A percentile compares a stretch with the other conserved stretches of the same genome.
Evolutionary conservation across 2,888 invertebrate genomes (phyloP).

Genomic region (Andrena trimmerana): DNA sequence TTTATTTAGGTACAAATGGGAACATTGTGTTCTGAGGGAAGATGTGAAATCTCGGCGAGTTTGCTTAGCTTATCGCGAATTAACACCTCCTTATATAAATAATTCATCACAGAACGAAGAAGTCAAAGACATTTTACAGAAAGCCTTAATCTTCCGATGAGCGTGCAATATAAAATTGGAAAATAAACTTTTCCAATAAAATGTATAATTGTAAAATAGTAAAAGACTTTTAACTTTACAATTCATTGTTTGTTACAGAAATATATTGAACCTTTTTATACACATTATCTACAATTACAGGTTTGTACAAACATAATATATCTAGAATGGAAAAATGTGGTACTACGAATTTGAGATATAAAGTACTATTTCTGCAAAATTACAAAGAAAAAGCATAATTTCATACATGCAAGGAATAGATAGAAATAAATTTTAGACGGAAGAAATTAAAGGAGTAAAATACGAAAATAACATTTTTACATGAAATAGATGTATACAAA

Average conservation of each 20-base stretch:
- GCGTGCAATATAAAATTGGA: constrained; percentile 4
- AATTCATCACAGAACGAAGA: constrained; percentile 87
- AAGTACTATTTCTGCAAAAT: neutral
- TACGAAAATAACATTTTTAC: neutral
- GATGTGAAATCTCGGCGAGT: constrained; percentile 93
- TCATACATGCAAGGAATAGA: neutral
- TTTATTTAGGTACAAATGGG: constrained; percentile 91
- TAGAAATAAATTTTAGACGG: neutral
- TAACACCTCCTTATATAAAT: constrained; percentile 92
- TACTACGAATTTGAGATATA: neutral
- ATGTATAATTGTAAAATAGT: constrained; percentile 20
- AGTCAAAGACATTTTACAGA: constrained; percentile 87
- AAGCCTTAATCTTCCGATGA: constrained; percentile 87
- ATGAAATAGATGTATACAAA: neutral
- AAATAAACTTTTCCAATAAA: constrained; percentile 27
- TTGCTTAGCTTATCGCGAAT: constrained; percentile 98
- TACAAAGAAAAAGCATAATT: neutral
- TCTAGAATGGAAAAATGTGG: neutral
- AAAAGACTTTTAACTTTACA: constrained; percentile 21
- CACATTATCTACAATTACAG: neutral
- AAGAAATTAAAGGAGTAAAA: neutral
- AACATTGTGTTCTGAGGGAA: constrained; percentile 94
- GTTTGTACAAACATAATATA: constrained; percentile 20
- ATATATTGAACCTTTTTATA: constrained; percentile 24
- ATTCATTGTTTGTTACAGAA: constrained; percentile 23